Evolutionary conservation across 2,797 vertebrate species (phyloP), one percentile per base, ranked within the genome.

Genomic region (Gila robusta): DNA sequence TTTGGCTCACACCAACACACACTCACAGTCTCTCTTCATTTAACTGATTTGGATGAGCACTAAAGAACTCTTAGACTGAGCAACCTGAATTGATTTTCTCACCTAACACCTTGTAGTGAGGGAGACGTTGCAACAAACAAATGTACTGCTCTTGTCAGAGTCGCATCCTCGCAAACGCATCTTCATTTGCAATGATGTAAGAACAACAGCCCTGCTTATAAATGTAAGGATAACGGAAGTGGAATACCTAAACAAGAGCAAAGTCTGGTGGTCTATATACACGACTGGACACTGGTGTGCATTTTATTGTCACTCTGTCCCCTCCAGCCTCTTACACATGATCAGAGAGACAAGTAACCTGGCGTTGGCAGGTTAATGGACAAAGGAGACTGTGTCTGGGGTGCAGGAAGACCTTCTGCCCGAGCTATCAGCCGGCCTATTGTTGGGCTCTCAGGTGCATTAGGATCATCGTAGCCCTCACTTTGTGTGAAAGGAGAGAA

Each of bases 321-420:
- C 21, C 62, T 83, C 69, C 37, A 90, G 86, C 88, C 91, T 89
- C 91, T 52, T 91, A 91, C 83, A 90, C 90, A 85, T 91, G 76
- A 80, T 93, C 91, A 89, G 87, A 92, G 81, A 92, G 83, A 89
- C 79, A 71, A 87, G 54, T 80, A 86, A 59, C 86, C 85, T 72
- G 78, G 81, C 86, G 21, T 66, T 86, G 72, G 87, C 84, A 82
- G 82, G 72, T 89, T 91, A 91, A 91, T 91, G 90, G 89, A 89
- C 79, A 54, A 86, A 79, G 77, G 83, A 88, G 83, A 87, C 84
- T 70, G 66, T 74, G 83, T 87, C 72, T 89, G 64, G 79, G 71
- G 71, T 78, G 80, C 62, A 87, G 88, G 88, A 87, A 89, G 87
- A 80, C 37, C 14, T 44, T 84, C 26, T 87, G 79, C 64, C 69